Evolutionary conservation across 2,113 vertebrate genomes (phyloP), one percentile per base, ranked within the genome.

Genomic region (Lepisosteus oculatus): DNA sequence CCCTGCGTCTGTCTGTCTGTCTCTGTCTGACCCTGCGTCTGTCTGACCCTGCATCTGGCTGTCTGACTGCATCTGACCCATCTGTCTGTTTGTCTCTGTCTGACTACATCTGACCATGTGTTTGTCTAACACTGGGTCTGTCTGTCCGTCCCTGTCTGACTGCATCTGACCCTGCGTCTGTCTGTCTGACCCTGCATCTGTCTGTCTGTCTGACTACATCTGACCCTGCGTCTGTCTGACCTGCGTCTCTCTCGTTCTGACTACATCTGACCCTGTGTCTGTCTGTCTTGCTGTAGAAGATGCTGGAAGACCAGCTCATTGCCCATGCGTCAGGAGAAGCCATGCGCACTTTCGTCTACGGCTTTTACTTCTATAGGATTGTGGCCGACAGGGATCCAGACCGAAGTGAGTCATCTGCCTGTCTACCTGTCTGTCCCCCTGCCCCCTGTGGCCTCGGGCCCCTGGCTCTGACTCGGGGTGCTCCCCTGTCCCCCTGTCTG

Each of bases 341-440:
- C 51, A 92, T 98, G 88, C 89, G 95, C 65, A 95, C 93, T 42
- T 99, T 99, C 61, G 90, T 99, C 78, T 99, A 99, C 0, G 97
- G 97, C 41, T 99, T 99, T 90, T 98, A 98, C 85, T 95, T 98
- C 86, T 99, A 99, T 90, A 93, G 94, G 85, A 96, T 98, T 3
- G 92, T 90, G 1, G 83, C 86, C 63, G 95, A 98, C 79, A 96
- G 91, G 75, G 97, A 99, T 9, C 85, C 89, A n/a, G 91, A 97
- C 17, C 82, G 90, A 88, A 91, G 94, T 95, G 72, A 42, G 66
- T 55, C 43, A 8, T 17, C 47, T 29, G n/a, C 15, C 66, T 55
- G 13, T 6, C 6, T 14, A 7, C 11, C 7, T 15, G 14, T 63
- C 15, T 45, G 14, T 11, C 29, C 11, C 3, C 6, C 54, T 55